These are phyloP conservation scores for Bombus ignitus DNA, from an alignment of 1,140 invertebrate genomes.

Conservation along the genomic window DNA sequence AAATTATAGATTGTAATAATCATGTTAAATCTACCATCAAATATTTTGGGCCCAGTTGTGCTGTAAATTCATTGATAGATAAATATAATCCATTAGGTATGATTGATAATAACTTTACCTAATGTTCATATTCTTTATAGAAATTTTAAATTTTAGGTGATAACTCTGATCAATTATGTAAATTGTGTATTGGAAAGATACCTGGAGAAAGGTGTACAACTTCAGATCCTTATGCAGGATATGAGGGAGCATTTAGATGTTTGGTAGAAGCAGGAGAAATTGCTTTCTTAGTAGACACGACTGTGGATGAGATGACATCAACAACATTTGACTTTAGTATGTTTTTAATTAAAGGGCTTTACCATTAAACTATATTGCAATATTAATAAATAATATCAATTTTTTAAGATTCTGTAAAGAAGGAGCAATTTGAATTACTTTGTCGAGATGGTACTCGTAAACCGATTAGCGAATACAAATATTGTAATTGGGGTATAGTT, in stretches of 20 bases:
- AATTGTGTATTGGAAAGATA: conserved; percentile 91
- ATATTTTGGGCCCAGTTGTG: conserved; percentile 96
- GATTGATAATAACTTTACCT: conserved; percentile 40
- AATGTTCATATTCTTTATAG: neutral
- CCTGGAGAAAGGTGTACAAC: conserved; percentile 91
- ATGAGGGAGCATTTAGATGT: conserved; percentile 94
- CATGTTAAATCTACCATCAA: conserved; percentile 96
- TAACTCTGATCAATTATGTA: conserved; percentile 91
- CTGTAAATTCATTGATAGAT: conserved; percentile 94
- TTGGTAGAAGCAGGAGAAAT: conserved; percentile 94
- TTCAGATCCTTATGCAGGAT: conserved; percentile 94
- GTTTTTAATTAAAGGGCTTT: conserved; percentile 57
- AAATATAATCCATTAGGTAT: conserved; percentile 96
- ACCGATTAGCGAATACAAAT: conserved; percentile 87
- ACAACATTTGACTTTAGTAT: conserved; percentile 84
- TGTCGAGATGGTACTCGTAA: conserved; percentile 91
- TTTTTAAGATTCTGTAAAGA: conserved; percentile 83
- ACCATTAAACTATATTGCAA: no score
- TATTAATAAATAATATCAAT: neutral
- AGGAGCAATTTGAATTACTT: conserved; percentile 91
- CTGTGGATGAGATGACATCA: conserved; percentile 88
- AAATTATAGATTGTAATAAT: conserved; percentile 97
- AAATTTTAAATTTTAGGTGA: conserved; percentile 83
- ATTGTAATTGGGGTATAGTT: conserved; percentile 94
- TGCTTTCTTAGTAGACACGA: conserved; percentile 95